phyloP scores from a whole-genome alignment of 2,888 invertebrate genomes.

The Mactromeris polynyma region DNA sequence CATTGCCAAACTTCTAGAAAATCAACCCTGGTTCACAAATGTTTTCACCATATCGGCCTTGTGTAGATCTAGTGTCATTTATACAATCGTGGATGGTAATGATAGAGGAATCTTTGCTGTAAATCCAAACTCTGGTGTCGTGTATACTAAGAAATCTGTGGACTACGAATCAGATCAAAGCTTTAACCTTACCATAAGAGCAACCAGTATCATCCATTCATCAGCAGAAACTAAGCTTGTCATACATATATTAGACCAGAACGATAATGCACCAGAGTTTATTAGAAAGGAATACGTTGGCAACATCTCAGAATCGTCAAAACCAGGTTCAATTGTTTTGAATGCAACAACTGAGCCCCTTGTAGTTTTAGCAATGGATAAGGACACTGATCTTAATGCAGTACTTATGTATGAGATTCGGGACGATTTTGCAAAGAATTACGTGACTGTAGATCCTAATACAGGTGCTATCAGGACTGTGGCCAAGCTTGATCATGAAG shows the following conservation, averaged over 20 bases:
- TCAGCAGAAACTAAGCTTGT: constrained; percentile 91
- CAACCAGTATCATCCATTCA: constrained; percentile 94
- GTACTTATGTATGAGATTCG: constrained; percentile 94
- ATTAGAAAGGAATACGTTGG: constrained; percentile 95
- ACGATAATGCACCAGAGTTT: constrained; percentile 90
- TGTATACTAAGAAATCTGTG: constrained; percentile 91
- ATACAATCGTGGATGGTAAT: constrained; percentile 94
- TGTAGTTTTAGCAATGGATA: constrained; percentile 94
- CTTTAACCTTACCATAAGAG: constrained; percentile 94
- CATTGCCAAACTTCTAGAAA: constrained; percentile 82
- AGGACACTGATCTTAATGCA: constrained; percentile 94
- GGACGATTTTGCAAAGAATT: constrained; percentile 90
- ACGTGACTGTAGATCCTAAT: constrained; percentile 95
- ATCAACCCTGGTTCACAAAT: constrained; percentile 76
- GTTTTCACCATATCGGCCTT: constrained; percentile 79
- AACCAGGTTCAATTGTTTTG: constrained; percentile 92
- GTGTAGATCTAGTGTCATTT: constrained; percentile 84
- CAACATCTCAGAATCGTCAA: constrained; percentile 90
- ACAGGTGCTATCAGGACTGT: constrained; percentile 95
- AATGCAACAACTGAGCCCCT: constrained; percentile 90
- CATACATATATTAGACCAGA: constrained; percentile 95
- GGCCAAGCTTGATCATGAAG: constrained; percentile 88
- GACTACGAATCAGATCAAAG: constrained; percentile 93
- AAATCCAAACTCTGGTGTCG: constrained; percentile 93
- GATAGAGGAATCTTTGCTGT: constrained; percentile 92